Evolutionary conservation across 2,797 vertebrate genomes (phyloP), one percentile per base, ranked within the genome.

Genomic region (Pseudotriccus pelzelni): DNA sequence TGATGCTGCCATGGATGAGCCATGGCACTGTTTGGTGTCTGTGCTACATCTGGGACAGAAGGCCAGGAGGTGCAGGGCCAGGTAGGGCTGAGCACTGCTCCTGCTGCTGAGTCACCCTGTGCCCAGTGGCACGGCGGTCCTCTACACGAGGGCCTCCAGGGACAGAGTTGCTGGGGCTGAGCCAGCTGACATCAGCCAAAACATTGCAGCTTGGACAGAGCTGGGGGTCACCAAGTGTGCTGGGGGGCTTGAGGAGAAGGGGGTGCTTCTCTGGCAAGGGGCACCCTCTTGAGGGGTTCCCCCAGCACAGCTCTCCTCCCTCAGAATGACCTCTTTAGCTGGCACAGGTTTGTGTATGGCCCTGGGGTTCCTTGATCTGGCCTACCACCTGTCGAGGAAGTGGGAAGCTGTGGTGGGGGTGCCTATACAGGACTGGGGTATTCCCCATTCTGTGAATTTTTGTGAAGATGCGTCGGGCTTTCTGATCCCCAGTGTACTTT

Each of bases 21-120:
- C 32, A 14, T 32, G 36, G n/a, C 68, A 59, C 12, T 1, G 2
- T 37, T 70, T 6, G 5, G 49, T 32, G 44, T 64, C 78, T 37
- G 28, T 0, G 4, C 37, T 59, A 39, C 18, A 56, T 50, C 20
- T 7, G 2, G 37, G 9, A 17, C 6, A 8, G 67, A 55, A 55
- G 74, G 16, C 55, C 6, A 2, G 24, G 46, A 78, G 68, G 10
- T 44, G 47, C 3, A 4, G 50, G 30, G 58, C 9, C 6, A 1
- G 60, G 37, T 60, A 63, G 27, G 41, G 27, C 53, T 50, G 59
- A 82, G 79, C 1, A 1, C 18, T 41, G 73, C 59, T 85, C 36
- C 74, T 64, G 78, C 56, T 89, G 87, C 95, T 95, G 91, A 81
- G 80, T 93, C 88, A 94, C 52, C 23, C 32, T 1, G 15, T 49